A percentile compares a stretch with the other conserved stretches of the same genome.
These are phyloP conservation scores for Rhorus exstirpatorius DNA, from an alignment of 2,888 invertebrate genomes.

Conservation along the genomic window DNA sequence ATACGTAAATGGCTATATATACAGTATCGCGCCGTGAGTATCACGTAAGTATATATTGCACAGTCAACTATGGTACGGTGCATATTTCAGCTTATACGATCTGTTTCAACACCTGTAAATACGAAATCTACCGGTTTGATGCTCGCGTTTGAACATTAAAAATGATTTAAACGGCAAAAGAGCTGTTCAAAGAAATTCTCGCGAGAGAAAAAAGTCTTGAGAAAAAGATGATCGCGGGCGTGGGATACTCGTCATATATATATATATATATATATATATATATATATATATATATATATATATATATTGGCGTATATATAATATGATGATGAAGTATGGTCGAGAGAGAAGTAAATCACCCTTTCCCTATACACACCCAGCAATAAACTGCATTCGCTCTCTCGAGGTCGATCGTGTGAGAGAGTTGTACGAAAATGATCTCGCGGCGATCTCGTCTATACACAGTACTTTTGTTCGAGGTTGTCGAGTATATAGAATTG, in stretches of 20 bases:
- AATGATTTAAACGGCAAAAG: constrained; percentile 40
- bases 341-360: constrained; percentile 52
- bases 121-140: constrained; percentile 15
- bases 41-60: constrained; percentile 10
- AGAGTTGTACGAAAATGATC: constrained; percentile 46
- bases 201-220: constrained; percentile 6
- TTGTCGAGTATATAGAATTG: constrained; percentile 62
- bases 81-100: constrained; percentile 25
- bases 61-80: not conserved
- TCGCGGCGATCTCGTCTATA: constrained; percentile 48
- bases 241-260: constrained; percentile 25
- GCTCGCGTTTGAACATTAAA: constrained; percentile 42
- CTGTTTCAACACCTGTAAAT: constrained; percentile 33
- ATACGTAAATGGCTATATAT: not conserved
- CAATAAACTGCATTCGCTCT: constrained; percentile 41
- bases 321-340: constrained; percentile 30
- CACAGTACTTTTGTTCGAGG: constrained; percentile 62
- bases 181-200: constrained; percentile 15
- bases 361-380: constrained; percentile 44
- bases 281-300: not conserved
- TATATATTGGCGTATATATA: not conserved
- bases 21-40: not conserved
- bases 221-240: constrained; percentile 31
- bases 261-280: not conserved
- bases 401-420: constrained; percentile 60